These are phyloP conservation scores for Microcebus ravelobensis DNA, from an alignment of 2,113 vertebrate species.

Conservation along the genomic window DNA sequence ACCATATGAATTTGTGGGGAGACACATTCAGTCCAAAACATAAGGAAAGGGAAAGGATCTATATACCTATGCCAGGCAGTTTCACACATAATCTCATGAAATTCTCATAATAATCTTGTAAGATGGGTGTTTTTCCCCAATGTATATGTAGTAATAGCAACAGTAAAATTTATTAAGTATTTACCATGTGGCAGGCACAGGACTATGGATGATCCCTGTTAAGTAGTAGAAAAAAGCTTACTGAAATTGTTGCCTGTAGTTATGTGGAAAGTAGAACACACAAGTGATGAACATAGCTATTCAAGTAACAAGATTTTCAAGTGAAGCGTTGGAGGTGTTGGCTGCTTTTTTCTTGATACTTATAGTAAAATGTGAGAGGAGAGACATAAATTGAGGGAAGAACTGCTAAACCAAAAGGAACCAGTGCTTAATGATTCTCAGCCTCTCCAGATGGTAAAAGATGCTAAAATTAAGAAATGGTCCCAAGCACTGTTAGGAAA, in stretches of 20 bases:
- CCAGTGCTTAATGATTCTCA: background rate
- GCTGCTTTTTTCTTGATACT: background rate
- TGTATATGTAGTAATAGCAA: background rate
- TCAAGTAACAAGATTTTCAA: background rate
- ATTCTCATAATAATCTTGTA: background rate
- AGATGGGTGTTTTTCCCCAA: background rate
- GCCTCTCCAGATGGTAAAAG: background rate
- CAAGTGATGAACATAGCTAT: background rate
- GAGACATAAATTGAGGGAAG: background rate
- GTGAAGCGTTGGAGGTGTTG: background rate
- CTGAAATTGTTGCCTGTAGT: background rate
- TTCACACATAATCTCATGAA: slow-evolving; percentile 11
- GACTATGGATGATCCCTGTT: background rate
- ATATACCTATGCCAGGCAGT: background rate
- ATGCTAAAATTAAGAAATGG: slow-evolving; percentile 22
- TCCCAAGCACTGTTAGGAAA: background rate
- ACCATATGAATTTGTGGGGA: background rate
- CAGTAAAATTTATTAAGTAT: slow-evolving; percentile 7
- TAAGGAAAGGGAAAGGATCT: slow-evolving; percentile 6
- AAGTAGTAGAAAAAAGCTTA: background rate
- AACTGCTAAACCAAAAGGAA: slow-evolving; percentile 3
- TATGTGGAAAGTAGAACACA: background rate
- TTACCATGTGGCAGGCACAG: background rate
- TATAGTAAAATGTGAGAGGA: background rate
- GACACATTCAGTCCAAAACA: background rate